Conservation (phyloP, 2,888 invertebrate genomes). For the Drosophila kanekoi region DNA sequence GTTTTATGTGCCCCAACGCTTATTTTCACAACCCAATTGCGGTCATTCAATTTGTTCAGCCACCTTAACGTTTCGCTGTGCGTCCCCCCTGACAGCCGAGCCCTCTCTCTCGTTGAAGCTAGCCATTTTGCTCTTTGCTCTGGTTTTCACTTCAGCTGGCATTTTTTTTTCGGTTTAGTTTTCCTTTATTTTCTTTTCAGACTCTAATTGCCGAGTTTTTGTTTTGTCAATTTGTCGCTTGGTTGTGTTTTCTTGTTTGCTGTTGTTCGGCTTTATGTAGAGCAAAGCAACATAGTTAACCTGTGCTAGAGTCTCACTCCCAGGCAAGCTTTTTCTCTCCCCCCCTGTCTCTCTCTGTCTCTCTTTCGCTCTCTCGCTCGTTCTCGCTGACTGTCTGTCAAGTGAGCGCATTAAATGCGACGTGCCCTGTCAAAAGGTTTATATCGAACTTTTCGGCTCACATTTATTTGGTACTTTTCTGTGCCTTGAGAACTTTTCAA, state of each 20-base stretch:
- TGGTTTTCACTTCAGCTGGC: slow-evolving; percentile 53
- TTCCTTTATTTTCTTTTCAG: slow-evolving; percentile 37
- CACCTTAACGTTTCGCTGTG: slow-evolving; percentile 43
- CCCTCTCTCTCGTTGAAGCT: not conserved
- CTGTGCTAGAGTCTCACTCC: slow-evolving; percentile 2
- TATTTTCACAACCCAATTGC: slow-evolving; percentile 53
- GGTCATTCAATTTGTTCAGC: slow-evolving; percentile 56
- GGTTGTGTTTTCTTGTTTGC: slow-evolving; percentile 23
- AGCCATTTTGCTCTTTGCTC: slow-evolving; percentile 47
- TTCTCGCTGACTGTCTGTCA: slow-evolving; percentile 9
- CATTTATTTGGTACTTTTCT: slow-evolving; percentile 44
- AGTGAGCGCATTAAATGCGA: slow-evolving; percentile 34
- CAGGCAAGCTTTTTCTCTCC: not conserved
- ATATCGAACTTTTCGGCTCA: slow-evolving; percentile 19
- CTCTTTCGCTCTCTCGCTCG: not conserved
- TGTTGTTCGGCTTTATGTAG: slow-evolving; percentile 48
- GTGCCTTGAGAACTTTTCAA: slow-evolving; percentile 74
- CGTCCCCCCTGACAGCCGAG: not conserved
- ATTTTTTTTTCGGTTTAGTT: slow-evolving; percentile 43
- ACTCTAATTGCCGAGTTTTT: slow-evolving; percentile 43
- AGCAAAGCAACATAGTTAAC: slow-evolving; percentile 47
- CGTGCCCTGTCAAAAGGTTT: slow-evolving; percentile 68
- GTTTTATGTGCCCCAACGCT: slow-evolving; percentile 7
- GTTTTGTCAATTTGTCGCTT: slow-evolving; percentile 42
- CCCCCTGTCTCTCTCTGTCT: not conserved